Evolutionary conservation across 2,113 vertebrate species (phyloP), one percentile per base, ranked within the genome.

Genomic region (Cheilinus undulatus): DNA sequence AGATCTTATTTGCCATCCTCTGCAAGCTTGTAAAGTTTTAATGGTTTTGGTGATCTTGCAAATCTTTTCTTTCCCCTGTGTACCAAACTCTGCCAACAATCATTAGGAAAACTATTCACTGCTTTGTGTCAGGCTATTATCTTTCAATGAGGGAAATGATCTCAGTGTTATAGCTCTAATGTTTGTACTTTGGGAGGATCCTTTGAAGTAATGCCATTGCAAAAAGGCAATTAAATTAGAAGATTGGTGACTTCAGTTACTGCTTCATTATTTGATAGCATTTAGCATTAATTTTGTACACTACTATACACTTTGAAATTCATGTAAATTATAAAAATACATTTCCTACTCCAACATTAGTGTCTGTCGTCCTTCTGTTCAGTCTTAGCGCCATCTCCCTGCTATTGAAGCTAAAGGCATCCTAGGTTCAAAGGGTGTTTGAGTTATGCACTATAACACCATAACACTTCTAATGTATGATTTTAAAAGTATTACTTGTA

Each of bases 301-400:
- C 26, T 40, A 63, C 28, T 59, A 0, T 32, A 40, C 17, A 23
- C 38, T 61, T 15, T 30, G 11, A 34, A 59, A 64, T 50, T 27
- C 19, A 28, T 83, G 43, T 81, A 52, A 69, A 26, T 83, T 82
- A 76, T 84, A 78, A 90, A 36, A 89, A 84, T 76, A 87, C 72
- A 74, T 63, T 82, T 86, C 46, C 27, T 54, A 75, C 61, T 43
- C 71, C 24, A 27, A 58, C 19, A 32, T 34, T 1, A 32, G 14
- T 17, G 54, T 67, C 61, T 78, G 1, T 1, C 84, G 43, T 83
- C n/a, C 0, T 51, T 70, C 26, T 69, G 1, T 52, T 57, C 3
- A 38, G 42, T 2, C 3, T 48, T 17, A 4, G 11, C 17, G 24
- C 2, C 7, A n/a, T 65, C 54, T 53, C 0, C 1, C 19, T 3